Evolutionary conservation across 2,888 invertebrate genomes (phyloP).

Genomic region (Microplitis manilae): DNA sequence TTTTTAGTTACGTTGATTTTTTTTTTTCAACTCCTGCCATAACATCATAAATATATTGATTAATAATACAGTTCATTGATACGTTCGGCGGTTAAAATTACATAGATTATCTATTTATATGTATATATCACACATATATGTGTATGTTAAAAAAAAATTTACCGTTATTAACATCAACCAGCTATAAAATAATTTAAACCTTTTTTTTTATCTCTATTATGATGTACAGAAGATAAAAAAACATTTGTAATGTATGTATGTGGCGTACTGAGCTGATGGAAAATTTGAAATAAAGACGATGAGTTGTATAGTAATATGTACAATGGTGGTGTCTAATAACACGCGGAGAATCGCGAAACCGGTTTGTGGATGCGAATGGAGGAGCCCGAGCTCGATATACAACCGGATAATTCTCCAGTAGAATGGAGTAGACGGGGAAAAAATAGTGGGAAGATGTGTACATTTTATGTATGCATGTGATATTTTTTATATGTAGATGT

Average conservation of each 20-base stretch:
- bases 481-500: not conserved
- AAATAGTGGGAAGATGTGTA: not conserved
- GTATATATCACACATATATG: not conserved
- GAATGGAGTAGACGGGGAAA: not conserved
- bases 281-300: not conserved
- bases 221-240: not conserved
- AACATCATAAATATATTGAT: not conserved
- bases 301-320: not conserved
- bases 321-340: slow-evolving; percentile 13
- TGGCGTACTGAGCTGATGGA: not conserved
- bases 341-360: slow-evolving; percentile 18
- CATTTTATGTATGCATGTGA: not conserved
- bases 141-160: not conserved
- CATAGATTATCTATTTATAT: not conserved
- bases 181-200: not conserved
- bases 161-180: not conserved
- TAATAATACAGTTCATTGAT: not conserved
- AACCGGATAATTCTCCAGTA: not conserved
- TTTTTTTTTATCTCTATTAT: slow-evolving; percentile 7
- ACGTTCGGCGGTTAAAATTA: not conserved
- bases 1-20: no score
- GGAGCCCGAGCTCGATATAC: not conserved
- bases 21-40: not conserved
- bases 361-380: slow-evolving; percentile 11
- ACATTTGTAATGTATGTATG: not conserved